Evolutionary conservation across 2,888 invertebrate species (phyloP), one percentile per base, ranked within the genome.

Genomic region (Chrysopilus asiliformis): DNA sequence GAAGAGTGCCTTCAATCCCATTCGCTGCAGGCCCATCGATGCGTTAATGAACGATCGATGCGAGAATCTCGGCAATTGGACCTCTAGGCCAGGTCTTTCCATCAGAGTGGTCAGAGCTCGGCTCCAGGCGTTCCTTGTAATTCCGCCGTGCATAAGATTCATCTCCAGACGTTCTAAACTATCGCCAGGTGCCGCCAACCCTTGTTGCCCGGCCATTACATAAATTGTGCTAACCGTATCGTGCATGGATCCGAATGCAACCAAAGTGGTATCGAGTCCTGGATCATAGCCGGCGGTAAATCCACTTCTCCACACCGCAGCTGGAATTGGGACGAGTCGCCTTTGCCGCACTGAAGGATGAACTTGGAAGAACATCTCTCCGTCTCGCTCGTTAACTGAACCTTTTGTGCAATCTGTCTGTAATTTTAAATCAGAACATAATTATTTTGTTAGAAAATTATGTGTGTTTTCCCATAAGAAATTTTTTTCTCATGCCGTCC

Each of bases 241-340:
- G 43, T 76, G 74, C 18, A 72, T 68, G 19, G 71, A 72, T 8
- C 85, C 84, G 34, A 89, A 65, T 7, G 85, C 77, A 4, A 83
- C 79, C 2, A 79, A 79, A 0, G 89, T 89, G 1, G 85, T 86
- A 52, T 89, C 89, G 22, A 89, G 59, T 22, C 74, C 74, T 0
- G 84, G 80, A 48, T 89, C 87, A 53, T 87, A 89, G 8, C 87
- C 86, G 2, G 86, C 87, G 16, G 83, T 64, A 47, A 89, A 84
- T 7, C 79, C 79, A 5, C 68, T 67, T 45, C 75, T 72, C 65
- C 78, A 86, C 1, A 86, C 78, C 0, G 78, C 81, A 0, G 87
- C 85, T 1, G 87, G 87, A 4, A 89, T 79, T 1, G 85, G 85
- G 2, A 89, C 76, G 4, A 89, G 64, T 32, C 86, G 74, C 19